These are phyloP conservation scores for Teleiodes luculella DNA, from an alignment of 2,888 invertebrate genomes.

Conservation along the genomic window DNA sequence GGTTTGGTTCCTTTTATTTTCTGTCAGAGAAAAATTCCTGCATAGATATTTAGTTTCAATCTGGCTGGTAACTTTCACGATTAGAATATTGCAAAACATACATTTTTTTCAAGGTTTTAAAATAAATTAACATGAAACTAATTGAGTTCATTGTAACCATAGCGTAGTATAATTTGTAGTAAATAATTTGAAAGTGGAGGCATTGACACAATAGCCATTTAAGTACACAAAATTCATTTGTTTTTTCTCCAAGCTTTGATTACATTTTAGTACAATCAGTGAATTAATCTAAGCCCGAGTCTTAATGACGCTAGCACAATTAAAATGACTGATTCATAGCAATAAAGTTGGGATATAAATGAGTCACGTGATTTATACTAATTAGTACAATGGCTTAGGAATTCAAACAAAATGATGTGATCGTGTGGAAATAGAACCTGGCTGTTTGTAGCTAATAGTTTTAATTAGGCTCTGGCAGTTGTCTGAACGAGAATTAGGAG, in stretches of 20 bases:
- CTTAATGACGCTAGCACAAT: slow-evolving; percentile 50
- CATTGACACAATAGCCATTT: not conserved
- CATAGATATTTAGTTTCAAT: no score
- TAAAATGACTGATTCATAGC: slow-evolving; percentile 59
- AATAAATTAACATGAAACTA: no score
- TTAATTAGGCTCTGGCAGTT: slow-evolving; percentile 7
- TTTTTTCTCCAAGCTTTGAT: slow-evolving; percentile 10
- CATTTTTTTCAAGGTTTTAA: no score
- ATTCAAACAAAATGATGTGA: slow-evolving; percentile 49
- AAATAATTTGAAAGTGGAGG: no score
- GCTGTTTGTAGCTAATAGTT: slow-evolving; percentile 7
- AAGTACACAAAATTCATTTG: not conserved
- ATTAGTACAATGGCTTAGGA: slow-evolving; percentile 43
- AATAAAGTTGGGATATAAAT: slow-evolving; percentile 48
- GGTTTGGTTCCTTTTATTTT: no score
- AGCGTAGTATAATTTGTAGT: no score
- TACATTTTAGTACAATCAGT: slow-evolving; percentile 34
- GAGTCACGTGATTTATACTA: slow-evolving; percentile 47
- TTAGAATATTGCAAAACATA: no score
- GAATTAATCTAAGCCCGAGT: slow-evolving; percentile 47
- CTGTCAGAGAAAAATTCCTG: no score
- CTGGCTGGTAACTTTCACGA: no score
- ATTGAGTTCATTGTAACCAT: no score
- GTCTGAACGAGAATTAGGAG: not conserved
- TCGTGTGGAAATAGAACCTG: slow-evolving; percentile 48